phyloP scores from a whole-genome alignment of 1,140 invertebrate species.

The Tetramorium alpestre region DNA sequence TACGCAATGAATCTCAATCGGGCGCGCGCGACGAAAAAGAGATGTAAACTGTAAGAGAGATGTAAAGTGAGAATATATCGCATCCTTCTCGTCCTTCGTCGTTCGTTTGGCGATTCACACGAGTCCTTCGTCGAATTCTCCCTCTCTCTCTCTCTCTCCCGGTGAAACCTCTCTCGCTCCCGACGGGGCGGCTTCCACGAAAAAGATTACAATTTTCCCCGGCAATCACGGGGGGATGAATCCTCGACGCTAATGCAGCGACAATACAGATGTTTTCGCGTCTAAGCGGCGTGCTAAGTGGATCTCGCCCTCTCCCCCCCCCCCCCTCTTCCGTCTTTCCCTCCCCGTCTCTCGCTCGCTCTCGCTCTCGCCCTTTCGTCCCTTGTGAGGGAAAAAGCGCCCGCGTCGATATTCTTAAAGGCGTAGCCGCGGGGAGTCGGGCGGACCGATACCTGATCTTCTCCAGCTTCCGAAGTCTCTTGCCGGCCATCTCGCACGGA shows the following conservation, averaged over 20 bases:
- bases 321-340: not conserved
- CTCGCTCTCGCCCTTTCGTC: not conserved
- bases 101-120: constrained; percentile 23
- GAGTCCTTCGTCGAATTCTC: not conserved
- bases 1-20: constrained; percentile 26
- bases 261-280: constrained; percentile 82
- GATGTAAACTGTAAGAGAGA: constrained; percentile 5
- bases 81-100: not conserved
- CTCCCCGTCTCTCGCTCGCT: not conserved
- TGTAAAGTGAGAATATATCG: not conserved
- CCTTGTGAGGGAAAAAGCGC: constrained; percentile 17
- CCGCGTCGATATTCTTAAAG: constrained; percentile 53
- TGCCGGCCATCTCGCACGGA: constrained; percentile 31
- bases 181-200: constrained; percentile 52
- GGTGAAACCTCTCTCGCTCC: not conserved
- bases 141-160: not conserved
- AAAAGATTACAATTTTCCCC: constrained; percentile 71
- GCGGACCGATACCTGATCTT: constrained; percentile 61
- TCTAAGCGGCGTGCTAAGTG: constrained; percentile 82
- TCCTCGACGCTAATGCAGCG: constrained; percentile 74
- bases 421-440: constrained; percentile 55
- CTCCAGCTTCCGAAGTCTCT: constrained; percentile 30
- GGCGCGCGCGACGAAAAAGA: not conserved
- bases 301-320: constrained; percentile 64
- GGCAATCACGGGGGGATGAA: constrained; percentile 64